A percentile compares a stretch with the other conserved stretches of the same genome.
Evolutionary conservation across 2,888 invertebrate species (phyloP).

Genomic region (Hypolimnas misippus): DNA sequence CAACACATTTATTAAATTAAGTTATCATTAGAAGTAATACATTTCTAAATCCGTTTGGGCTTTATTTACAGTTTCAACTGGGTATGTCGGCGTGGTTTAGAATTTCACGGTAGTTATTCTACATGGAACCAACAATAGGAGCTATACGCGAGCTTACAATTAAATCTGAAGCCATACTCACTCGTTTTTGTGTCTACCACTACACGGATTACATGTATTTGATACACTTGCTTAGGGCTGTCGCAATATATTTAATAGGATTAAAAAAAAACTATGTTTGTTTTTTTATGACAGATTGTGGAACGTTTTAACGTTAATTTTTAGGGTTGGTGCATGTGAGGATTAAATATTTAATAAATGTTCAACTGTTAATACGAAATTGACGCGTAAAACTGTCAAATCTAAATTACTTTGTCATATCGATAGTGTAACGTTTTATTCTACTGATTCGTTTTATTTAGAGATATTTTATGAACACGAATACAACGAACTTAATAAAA

Average conservation of each 20-base stretch:
- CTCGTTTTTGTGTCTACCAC: slow-evolving; percentile 36
- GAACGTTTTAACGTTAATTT: too few relatives aligned
- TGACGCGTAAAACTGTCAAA: too few relatives aligned
- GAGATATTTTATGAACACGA: too few relatives aligned
- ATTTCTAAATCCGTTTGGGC: neutral
- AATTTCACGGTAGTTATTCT: slow-evolving; percentile 13
- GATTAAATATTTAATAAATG: too few relatives aligned
- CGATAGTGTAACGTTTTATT: too few relatives aligned
- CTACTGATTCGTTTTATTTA: too few relatives aligned
- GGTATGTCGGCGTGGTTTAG: neutral
- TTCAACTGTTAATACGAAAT: too few relatives aligned
- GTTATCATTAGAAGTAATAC: too few relatives aligned
- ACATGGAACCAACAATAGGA: slow-evolving; percentile 22
- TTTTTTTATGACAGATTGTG: neutral
- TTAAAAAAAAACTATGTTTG: neutral
- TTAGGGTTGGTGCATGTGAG: too few relatives aligned
- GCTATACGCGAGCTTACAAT: slow-evolving; percentile 37
- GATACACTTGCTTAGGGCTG: slow-evolving; percentile 30
- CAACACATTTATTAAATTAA: too few relatives aligned
- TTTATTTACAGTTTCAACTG: neutral
- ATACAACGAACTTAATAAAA: too few relatives aligned
- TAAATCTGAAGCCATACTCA: slow-evolving; percentile 42
- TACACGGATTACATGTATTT: slow-evolving; percentile 39
- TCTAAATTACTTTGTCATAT: too few relatives aligned
- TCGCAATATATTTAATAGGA: neutral